Base-by-base conservation (phyloP, 2,113 vertebrate species). In the Thunnus maccoyii region DNA sequence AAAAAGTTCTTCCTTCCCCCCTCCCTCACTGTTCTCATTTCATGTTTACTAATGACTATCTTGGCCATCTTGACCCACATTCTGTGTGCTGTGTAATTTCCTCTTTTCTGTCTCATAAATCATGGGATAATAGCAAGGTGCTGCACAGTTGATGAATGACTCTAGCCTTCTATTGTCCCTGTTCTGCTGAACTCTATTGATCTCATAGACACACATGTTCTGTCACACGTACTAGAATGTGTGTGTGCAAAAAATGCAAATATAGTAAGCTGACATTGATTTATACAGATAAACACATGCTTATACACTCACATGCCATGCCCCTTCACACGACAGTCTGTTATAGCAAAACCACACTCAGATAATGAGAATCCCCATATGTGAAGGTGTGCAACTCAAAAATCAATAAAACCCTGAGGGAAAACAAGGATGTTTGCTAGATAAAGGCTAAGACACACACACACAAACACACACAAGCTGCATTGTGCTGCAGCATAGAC, bases 121-220 rank as follows among this genome's bases (percentile, higher is more conserved):
- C 84, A 84, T 27, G 16, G 20, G 30, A 62, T 56, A 72, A 80
- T 44, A 80, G 5, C 27, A 56, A 25, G 50, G 18, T 5, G 15
- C 63, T 20, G 27, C 51, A 27, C 27, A 48, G 57, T 32, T 80
- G 87, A 86, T 89, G 71, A 86, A 91, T 87, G 81, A 20, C 52
- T 76, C 18, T 15, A 27, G 9, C 47, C 68, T 73, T 73, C 25
- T 32, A 11, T 66, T 67, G 44, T 44, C 72, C 30, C 58, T 60
- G 15, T 61, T 48, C 9, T 60, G 20, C 20, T 81, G 14, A 78
- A 65, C 63, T 41, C 68, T 61, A 78, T 76, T 72, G 55, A 84
- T 80, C 66, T 20, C 12, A 4, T 16, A 66, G 55, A 25, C 55
- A 30, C 41, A 13, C 30, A 47, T 1, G 1, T 14, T 50, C 15